Conservation (phyloP, 2,888 invertebrate species). For the Acrobasis repandana region DNA sequence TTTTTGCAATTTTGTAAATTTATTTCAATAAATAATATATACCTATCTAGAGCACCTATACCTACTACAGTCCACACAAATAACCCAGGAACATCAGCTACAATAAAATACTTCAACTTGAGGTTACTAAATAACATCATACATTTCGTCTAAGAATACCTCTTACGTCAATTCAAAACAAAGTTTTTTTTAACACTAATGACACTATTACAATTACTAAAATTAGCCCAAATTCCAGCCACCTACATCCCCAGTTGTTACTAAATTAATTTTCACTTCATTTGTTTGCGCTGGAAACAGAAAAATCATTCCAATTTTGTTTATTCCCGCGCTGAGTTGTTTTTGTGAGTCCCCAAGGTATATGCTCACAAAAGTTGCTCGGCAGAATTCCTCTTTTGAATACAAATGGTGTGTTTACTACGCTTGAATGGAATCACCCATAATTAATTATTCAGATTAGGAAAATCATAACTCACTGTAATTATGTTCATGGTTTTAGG, state of each 20-base stretch:
- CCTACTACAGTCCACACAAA: no score
- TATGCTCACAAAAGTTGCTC: conserved; percentile 8
- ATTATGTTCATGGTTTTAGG: not conserved
- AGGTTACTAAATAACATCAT: no score
- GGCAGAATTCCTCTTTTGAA: conserved; percentile 17
- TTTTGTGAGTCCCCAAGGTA: conserved; percentile 20
- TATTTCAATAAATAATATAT: no score
- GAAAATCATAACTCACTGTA: conserved; percentile 12
- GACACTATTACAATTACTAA: no score
- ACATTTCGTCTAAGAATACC: no score
- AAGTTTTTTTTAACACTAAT: no score
- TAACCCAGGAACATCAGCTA: no score
- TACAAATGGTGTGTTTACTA: conserved; percentile 21
- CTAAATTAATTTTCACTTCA: conserved; percentile 15
- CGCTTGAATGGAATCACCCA: conserved; percentile 5
- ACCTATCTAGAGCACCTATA: no score
- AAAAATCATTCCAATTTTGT: conserved; percentile 19
- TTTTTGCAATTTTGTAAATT: no score
- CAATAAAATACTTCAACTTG: no score
- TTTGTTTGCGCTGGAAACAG: not conserved
- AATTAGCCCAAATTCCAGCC: not conserved
- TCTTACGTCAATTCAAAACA: no score
- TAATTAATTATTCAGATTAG: conserved; percentile 23
- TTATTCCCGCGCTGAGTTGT: conserved; percentile 8
- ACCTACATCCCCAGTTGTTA: conserved; percentile 13